Conservation (phyloP, 2,113 vertebrate species). For the Calonectris borealis region DNA sequence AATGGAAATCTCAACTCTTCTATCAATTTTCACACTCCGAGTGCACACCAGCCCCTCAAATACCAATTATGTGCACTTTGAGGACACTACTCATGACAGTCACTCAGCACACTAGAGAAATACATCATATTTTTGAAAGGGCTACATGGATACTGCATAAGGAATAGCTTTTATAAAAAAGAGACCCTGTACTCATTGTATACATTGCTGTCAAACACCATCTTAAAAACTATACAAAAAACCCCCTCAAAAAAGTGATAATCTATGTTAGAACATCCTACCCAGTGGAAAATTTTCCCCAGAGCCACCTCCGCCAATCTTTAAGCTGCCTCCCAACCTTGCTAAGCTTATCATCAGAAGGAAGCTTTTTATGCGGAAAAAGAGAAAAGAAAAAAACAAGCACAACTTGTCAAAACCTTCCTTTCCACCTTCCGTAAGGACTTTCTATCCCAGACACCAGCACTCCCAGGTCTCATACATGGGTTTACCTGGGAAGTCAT, state of each 20-base stretch:
- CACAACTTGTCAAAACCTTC: not conserved
- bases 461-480: not conserved
- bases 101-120: not conserved
- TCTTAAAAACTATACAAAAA: not conserved
- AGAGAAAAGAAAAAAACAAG: not conserved
- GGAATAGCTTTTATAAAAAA: not conserved
- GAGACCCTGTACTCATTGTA: not conserved
- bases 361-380: not conserved
- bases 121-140: not conserved
- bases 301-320: not conserved
- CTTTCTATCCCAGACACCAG: not conserved
- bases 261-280: not conserved
- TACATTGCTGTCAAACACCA: not conserved
- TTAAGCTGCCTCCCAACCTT: not conserved
- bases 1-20: not conserved
- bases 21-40: not conserved
- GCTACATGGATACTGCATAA: not conserved
- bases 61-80: not conserved
- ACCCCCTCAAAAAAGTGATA: not conserved
- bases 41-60: not conserved
- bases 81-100: not conserved
- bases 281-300: not conserved
- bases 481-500: not conserved
- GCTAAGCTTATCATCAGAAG: not conserved
- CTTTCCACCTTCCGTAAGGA: not conserved